phyloP scores from a whole-genome alignment of 2,888 invertebrate genomes.

The Leucoma salicis region DNA sequence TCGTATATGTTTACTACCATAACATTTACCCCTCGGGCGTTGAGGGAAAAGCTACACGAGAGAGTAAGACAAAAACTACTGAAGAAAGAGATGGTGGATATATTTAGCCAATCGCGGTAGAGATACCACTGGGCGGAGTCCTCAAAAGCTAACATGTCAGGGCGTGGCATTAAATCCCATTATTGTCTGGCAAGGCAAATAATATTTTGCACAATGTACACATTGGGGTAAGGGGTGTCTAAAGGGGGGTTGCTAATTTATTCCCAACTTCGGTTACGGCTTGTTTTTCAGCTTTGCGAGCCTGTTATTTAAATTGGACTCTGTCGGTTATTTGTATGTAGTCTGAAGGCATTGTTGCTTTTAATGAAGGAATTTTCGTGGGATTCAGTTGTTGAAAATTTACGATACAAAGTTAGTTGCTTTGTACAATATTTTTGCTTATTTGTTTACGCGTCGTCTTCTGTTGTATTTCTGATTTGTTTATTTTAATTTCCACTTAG shows the following conservation, averaged over 20 bases:
- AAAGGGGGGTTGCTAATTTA: conserved; percentile 76
- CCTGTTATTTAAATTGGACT: conserved; percentile 82
- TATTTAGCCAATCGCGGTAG: conserved; percentile 55
- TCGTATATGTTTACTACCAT: conserved; percentile 81
- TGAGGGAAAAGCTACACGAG: conserved; percentile 72
- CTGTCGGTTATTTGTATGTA: conserved; percentile 75
- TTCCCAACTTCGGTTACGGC: conserved; percentile 81
- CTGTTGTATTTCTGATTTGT: conserved; percentile 26
- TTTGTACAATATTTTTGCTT: conserved; percentile 41
- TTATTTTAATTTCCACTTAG: conserved; percentile 26
- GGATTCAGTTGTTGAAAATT: conserved; percentile 32
- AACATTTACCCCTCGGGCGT: conserved; percentile 82
- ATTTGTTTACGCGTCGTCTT: conserved; percentile 37
- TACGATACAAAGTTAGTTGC: conserved; percentile 35
- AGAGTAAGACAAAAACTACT: conserved; percentile 40
- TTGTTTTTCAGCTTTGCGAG: conserved; percentile 82
- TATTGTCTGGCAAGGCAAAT: conserved; percentile 86
- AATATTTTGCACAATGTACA: conserved; percentile 88
- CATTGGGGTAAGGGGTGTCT: conserved; percentile 76
- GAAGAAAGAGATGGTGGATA: conserved; percentile 43
- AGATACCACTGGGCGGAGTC: conserved; percentile 60
- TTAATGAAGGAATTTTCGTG: conserved; percentile 73
- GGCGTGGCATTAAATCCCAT: conserved; percentile 80
- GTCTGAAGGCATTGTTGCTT: conserved; percentile 67
- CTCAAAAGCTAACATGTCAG: conserved; percentile 81